phyloP scores from a whole-genome alignment of 1,140 invertebrate species.

The Octopus bimaculoides region DNA sequence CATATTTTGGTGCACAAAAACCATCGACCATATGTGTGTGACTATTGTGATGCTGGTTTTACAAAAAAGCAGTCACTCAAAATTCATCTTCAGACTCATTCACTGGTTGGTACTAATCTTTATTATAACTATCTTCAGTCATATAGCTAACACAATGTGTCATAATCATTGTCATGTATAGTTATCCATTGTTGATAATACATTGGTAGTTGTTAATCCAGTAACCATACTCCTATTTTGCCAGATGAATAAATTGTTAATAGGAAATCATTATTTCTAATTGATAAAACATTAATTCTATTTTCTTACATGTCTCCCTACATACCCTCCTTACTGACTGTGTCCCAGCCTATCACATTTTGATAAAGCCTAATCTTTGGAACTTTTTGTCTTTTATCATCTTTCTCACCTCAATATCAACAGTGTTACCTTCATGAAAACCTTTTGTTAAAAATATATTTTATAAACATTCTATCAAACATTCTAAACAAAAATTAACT shows the following conservation, averaged over 20 bases:
- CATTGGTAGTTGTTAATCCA: not conserved
- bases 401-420: no score
- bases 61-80: constrained; percentile 48
- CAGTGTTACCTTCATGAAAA: no score
- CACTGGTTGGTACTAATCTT: constrained; percentile 38
- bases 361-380: no score
- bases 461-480: no score
- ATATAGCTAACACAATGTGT: not conserved
- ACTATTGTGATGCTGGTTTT: constrained; percentile 71
- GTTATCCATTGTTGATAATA: not conserved
- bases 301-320: no score
- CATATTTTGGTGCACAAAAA: constrained; percentile 96
- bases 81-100: constrained; percentile 48
- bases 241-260: not conserved
- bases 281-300: not conserved
- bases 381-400: no score
- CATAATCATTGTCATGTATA: not conserved
- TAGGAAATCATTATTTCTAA: not conserved
- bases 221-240: not conserved
- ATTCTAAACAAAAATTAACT: no score
- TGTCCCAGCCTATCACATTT: no score
- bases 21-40: constrained; percentile 90
- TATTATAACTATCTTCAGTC: not conserved
- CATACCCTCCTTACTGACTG: no score
- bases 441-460: no score